Evolutionary conservation across 1,140 invertebrate species (phyloP), one percentile per base, ranked within the genome.

Genomic region (Helicoverpa zea): DNA sequence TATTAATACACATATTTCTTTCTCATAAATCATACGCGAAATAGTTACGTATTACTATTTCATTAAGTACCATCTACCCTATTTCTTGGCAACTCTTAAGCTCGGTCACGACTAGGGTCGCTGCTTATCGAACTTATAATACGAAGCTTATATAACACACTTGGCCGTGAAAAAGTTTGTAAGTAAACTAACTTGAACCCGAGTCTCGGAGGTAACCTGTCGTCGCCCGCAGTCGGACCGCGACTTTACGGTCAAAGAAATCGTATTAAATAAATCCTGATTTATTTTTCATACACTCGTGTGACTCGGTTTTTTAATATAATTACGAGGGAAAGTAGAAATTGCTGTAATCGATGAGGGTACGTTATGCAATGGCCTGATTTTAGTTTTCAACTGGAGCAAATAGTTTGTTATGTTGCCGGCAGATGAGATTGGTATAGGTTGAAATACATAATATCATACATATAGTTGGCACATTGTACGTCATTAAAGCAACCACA

Each of bases 161-260:
- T 77, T 64, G 59, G 66, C 61, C 61, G 59, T 66, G 43, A 66
- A 73, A 64, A 64, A 77, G 61, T 77, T 77, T 30, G 4, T 47
- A 77, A 64, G 49, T 77, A 77, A 77, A 63, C 61, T 77, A 75
- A 75, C 35, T 61, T 43, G 70, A 75, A 61, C 12, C 5, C 35
- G 16, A 16, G 30, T 61, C 47, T 16, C 52, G 7, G 54, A 64
- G 23, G 59, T 66, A 64, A 77, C 47, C 30, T 43, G 35, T 18
- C 72, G 5, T 58, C 35, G 35, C 72, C 56, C 30, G 12, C 72
- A 75, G 35, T 61, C 72, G 12, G 56, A 47, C 30, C 54, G 9
- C 13, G 23, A 66, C 59, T 77, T 77, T 77, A 77, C 61, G 49
- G 59, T 64, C 23, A 66, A 77, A 35, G 49, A 29, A 54, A 52